Evolutionary conservation across 2,113 vertebrate genomes (phyloP).

Genomic region (Sardina pilchardus): DNA sequence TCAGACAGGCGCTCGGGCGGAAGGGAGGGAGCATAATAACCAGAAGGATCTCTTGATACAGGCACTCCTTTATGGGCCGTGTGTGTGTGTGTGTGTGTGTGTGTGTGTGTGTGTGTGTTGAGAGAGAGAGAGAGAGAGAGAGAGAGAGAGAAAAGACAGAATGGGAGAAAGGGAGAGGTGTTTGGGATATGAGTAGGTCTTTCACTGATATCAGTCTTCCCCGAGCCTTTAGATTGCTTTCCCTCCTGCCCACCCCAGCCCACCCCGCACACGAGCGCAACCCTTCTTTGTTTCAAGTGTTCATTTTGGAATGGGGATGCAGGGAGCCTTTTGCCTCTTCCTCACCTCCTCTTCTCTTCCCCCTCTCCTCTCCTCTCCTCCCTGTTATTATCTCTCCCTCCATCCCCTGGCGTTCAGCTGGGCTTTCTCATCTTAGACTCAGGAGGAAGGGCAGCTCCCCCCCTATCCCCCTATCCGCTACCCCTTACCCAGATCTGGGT

Average conservation of each 20-base stretch:
- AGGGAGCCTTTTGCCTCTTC: constrained; percentile 2
- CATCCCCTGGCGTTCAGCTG: background rate
- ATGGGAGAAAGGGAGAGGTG: background rate
- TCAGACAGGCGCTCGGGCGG: constrained; percentile 42
- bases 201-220: constrained; percentile 5
- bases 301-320: background rate
- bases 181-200: constrained; percentile 7
- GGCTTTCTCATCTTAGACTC: background rate
- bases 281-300: background rate
- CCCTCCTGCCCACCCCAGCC: background rate
- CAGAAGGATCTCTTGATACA: constrained; percentile 39
- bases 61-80: constrained; percentile 25
- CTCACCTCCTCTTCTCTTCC: background rate
- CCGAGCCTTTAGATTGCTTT: constrained; percentile 5
- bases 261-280: background rate
- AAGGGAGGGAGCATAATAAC: constrained; percentile 55
- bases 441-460: background rate
- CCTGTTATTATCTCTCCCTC: background rate
- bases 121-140: background rate
- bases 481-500: background rate
- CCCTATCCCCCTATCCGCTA: background rate
- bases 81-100: constrained; percentile 18
- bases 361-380: background rate
- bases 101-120: background rate
- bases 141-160: background rate